These are phyloP conservation scores for Monodelphis domestica DNA, from an alignment of 2,797 vertebrate species.

Conservation along the genomic window DNA sequence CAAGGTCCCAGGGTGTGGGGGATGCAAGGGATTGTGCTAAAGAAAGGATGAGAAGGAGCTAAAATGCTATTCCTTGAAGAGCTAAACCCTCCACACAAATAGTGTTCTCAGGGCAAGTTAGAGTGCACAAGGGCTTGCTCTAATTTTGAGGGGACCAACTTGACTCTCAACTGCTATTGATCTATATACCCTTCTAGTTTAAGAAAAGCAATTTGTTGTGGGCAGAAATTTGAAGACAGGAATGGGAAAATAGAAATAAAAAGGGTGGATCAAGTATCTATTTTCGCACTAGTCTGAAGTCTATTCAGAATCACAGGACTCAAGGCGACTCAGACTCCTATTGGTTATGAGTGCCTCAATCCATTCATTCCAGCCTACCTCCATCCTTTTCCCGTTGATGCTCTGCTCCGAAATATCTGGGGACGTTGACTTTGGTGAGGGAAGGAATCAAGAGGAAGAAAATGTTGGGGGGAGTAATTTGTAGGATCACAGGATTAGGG, in stretches of 20 bases:
- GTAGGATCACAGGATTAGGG: too few species aligned
- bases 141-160: background rate
- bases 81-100: fast-evolving
- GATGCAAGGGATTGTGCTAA: constrained; percentile 1
- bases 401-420: too few species aligned
- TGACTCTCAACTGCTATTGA: background rate
- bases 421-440: background rate
- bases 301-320: background rate
- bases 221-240: fast-evolving
- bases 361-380: too few species aligned
- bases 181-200: background rate
- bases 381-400: too few species aligned
- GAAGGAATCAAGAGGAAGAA: background rate
- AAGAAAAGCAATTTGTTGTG: background rate
- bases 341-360: constrained; percentile 9
- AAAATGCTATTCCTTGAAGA: background rate
- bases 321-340: background rate
- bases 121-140: background rate
- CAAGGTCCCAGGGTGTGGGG: too few species aligned
- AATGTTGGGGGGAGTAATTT: background rate
- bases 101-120: too few species aligned
- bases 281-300: background rate
- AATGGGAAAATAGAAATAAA: background rate
- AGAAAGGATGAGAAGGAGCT: background rate
- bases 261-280: background rate